These are phyloP conservation scores for Suncus etruscus DNA, from an alignment of 2,113 vertebrate genomes.

Conservation along the genomic window DNA sequence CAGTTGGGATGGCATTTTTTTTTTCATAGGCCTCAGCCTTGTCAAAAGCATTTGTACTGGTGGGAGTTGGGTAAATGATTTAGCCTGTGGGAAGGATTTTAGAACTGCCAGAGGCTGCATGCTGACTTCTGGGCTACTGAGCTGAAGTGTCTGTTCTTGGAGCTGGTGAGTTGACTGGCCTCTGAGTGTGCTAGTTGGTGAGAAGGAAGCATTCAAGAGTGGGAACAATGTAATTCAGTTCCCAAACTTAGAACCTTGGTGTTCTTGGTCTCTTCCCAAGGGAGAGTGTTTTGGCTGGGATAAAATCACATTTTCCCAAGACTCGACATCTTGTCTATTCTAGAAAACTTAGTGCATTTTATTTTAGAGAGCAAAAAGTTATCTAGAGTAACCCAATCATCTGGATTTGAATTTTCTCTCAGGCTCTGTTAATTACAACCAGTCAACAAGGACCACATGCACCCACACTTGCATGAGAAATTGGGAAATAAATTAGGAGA, in stretches of 20 bases:
- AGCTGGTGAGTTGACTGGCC: neutral
- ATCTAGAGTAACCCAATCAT: neutral
- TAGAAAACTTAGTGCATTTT: neutral
- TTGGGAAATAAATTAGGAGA: neutral
- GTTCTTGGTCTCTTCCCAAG: neutral
- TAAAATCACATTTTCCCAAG: slow-evolving; percentile 17
- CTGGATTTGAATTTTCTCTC: slow-evolving; percentile 44
- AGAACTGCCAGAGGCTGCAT: slow-evolving; percentile 9
- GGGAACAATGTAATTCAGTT: neutral
- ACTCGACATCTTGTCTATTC: neutral
- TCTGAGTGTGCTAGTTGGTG: neutral
- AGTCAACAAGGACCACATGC: neutral
- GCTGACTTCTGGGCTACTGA: slow-evolving; percentile 15
- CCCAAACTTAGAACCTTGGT: neutral
- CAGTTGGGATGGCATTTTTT: slow-evolving; percentile 41
- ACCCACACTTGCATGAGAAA: neutral
- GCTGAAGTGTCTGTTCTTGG: neutral
- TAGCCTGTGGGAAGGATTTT: slow-evolving; percentile 55
- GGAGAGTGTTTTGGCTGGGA: neutral
- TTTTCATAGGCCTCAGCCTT: slow-evolving; percentile 39
- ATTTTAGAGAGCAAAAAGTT: slow-evolving; percentile 15
- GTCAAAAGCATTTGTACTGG: slow-evolving; percentile 53
- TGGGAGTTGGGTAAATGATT: slow-evolving; percentile 38
- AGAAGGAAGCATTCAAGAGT: slow-evolving; percentile 26
- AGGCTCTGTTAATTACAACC: neutral